These are phyloP conservation scores for Pygoscelis adeliae DNA, from an alignment of 2,113 vertebrate genomes.

Conservation along the genomic window DNA sequence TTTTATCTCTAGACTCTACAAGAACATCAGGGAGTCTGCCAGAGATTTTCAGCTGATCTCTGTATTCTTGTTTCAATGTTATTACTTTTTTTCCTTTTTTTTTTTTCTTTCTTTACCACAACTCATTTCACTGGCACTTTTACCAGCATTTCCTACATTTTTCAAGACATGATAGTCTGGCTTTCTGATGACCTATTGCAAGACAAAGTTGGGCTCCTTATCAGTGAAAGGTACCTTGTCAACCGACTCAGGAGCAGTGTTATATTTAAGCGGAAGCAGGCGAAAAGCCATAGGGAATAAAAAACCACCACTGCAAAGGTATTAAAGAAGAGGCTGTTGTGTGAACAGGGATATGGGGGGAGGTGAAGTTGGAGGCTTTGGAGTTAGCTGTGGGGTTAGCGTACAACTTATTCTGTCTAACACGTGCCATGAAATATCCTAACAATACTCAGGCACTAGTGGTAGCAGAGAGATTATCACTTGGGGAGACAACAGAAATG, in stretches of 20 bases:
- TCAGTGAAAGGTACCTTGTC: constrained; percentile 61
- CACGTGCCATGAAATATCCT: constrained; percentile 67
- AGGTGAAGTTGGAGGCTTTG: not conserved
- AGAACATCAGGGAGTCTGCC: not conserved
- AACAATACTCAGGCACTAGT: constrained; percentile 49
- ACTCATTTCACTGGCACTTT: constrained; percentile 24
- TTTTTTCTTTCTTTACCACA: not conserved
- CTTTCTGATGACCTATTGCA: constrained; percentile 6
- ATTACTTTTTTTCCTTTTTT: not conserved
- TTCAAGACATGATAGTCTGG: constrained; percentile 10
- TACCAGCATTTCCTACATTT: constrained; percentile 30
- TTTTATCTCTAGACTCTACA: constrained; percentile 13
- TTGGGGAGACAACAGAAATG: constrained; percentile 68
- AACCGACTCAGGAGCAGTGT: not conserved
- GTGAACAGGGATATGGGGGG: not conserved
- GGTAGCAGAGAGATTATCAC: constrained; percentile 68
- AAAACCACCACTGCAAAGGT: not conserved
- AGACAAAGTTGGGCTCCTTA: constrained; percentile 51
- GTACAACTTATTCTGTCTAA: constrained; percentile 62
- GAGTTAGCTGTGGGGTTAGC: constrained; percentile 56
- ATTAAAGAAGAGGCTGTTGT: constrained; percentile 37
- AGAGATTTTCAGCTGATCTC: constrained; percentile 29
- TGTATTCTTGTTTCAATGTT: constrained; percentile 1
- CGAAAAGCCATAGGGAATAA: constrained; percentile 36
- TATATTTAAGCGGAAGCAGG: constrained; percentile 34